These are phyloP conservation scores for Xiphophorus maculatus DNA, from an alignment of 2,113 vertebrate genomes.

Conservation along the genomic window DNA sequence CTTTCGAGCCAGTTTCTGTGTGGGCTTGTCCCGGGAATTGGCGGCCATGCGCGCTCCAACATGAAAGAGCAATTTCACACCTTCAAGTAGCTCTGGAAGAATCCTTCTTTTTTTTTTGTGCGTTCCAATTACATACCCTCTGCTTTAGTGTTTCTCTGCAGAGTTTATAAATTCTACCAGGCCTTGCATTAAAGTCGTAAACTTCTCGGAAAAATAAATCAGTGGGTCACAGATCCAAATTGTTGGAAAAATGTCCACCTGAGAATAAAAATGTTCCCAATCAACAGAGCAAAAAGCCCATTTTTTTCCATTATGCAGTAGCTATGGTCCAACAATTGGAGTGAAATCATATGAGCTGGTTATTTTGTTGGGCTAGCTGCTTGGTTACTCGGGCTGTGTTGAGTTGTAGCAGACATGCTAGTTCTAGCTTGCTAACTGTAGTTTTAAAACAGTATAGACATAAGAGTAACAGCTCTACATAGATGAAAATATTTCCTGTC, in stretches of 20 bases:
- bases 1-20: constrained; percentile 54
- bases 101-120: constrained; percentile 42
- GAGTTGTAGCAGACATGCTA: not conserved
- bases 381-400: not conserved
- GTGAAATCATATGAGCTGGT: too few species aligned
- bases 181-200: constrained; percentile 30
- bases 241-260: not conserved
- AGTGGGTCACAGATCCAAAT: not conserved
- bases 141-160: constrained; percentile 25
- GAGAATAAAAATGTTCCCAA: not conserved
- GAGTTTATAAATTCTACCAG: constrained; percentile 19
- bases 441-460: not conserved
- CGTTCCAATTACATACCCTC: constrained; percentile 57
- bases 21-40: constrained; percentile 61
- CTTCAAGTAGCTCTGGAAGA: constrained; percentile 56
- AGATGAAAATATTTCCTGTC: too few species aligned
- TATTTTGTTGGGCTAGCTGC: not conserved
- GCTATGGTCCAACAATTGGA: not conserved
- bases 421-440: not conserved
- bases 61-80: constrained; percentile 72
- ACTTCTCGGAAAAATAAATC: constrained; percentile 8
- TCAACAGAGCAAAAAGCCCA: too few species aligned
- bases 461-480: not conserved
- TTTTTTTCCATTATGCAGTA: not conserved
- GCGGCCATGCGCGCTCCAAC: constrained; percentile 28